A percentile compares a stretch with the other conserved stretches of the same genome.
Evolutionary conservation across 1,140 invertebrate genomes (phyloP).

Genomic region (Doryteuthis pealeii): DNA sequence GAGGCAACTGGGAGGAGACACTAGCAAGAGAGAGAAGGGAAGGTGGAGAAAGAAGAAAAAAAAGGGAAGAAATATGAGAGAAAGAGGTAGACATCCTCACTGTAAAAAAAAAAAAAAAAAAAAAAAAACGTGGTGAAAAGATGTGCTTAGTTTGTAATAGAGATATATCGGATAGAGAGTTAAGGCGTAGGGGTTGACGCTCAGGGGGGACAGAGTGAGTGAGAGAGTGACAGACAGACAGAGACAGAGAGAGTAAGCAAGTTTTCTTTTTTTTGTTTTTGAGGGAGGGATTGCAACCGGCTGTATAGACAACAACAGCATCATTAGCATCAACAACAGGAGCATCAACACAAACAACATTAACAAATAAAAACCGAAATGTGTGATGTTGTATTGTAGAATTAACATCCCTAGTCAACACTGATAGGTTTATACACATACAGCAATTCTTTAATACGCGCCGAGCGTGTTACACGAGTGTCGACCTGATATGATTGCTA

Average conservation of each 20-base stretch:
- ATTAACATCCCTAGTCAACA: not conserved
- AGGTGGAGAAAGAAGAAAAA: too few species aligned
- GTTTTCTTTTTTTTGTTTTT: not conserved
- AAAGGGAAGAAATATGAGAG: too few species aligned
- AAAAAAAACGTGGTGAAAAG: too few species aligned
- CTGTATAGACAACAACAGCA: not conserved
- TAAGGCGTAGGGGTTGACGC: too few species aligned
- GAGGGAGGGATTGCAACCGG: not conserved
- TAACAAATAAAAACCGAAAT: not conserved
- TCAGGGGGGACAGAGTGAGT: too few species aligned
- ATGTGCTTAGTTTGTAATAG: too few species aligned
- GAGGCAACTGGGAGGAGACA: too few species aligned
- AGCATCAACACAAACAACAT: not conserved
- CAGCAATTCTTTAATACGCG: not conserved
- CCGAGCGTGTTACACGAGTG: not conserved
- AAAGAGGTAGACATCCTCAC: too few species aligned
- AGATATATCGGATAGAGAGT: too few species aligned
- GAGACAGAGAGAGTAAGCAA: not conserved
- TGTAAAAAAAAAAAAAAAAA: too few species aligned
- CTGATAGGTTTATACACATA: not conserved
- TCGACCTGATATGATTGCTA: not conserved
- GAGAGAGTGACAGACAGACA: too few species aligned
- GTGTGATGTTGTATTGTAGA: not conserved
- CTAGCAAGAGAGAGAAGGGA: too few species aligned
- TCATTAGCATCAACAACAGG: not conserved